Percentiles rank a stretch among this genome's conserved stretches.
Evolutionary conservation across 2,888 invertebrate genomes (phyloP).

Genomic region (Lithophane semibrunnea): DNA sequence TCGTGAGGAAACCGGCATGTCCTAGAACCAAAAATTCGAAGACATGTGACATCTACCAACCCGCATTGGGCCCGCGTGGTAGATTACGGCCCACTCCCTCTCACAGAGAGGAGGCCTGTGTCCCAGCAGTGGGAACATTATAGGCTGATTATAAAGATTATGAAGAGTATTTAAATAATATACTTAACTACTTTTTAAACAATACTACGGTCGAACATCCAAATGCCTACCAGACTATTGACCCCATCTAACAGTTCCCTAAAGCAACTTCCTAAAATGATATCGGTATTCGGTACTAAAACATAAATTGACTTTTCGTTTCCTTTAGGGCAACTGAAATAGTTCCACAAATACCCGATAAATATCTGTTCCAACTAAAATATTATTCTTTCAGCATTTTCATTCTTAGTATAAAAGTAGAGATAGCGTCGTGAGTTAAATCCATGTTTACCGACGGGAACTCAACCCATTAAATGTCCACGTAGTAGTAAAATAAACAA

Average conservation of each 20-base stretch:
- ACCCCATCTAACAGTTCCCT: background rate
- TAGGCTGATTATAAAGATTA: no score
- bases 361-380: slow-evolving; percentile 60
- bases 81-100: no score
- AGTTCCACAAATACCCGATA: slow-evolving; percentile 54
- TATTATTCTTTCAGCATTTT: slow-evolving; percentile 63
- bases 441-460: slow-evolving; percentile 64
- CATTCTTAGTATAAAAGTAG: slow-evolving; percentile 52
- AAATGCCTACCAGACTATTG: slow-evolving; percentile 1
- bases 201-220: background rate
- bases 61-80: no score
- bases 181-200: background rate
- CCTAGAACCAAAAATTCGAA: no score
- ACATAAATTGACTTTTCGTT: slow-evolving; percentile 50
- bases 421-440: slow-evolving; percentile 66
- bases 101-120: no score
- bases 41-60: no score
- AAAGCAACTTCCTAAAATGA: slow-evolving; percentile 36
- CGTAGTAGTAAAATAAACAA: slow-evolving; percentile 47
- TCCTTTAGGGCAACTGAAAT: slow-evolving; percentile 52
- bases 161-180: background rate
- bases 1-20: no score
- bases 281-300: slow-evolving; percentile 48
- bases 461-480: slow-evolving; percentile 54
- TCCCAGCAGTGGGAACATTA: no score